phyloP scores from a whole-genome alignment of 2,113 vertebrate genomes.

The Gasterosteus nipponicus region DNA sequence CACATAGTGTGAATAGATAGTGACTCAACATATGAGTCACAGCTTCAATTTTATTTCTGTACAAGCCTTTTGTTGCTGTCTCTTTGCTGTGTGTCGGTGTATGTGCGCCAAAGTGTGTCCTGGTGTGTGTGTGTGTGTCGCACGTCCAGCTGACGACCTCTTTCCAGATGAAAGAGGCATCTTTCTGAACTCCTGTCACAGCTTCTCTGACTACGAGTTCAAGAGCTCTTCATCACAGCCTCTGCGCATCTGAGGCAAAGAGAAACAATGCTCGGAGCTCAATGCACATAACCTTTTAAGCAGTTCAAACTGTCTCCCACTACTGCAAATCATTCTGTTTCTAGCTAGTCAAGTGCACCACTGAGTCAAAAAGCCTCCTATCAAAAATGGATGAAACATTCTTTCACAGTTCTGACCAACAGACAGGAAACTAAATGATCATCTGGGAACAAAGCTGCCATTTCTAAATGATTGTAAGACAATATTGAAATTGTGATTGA shows the following conservation, averaged over 20 bases:
- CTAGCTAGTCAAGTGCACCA: constrained; percentile 61
- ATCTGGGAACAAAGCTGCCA: constrained; percentile 8
- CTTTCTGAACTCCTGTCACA: constrained; percentile 88
- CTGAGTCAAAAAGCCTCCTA: constrained; percentile 66
- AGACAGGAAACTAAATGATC: constrained; percentile 19
- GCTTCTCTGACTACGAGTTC: constrained; percentile 84
- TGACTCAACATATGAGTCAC: constrained; percentile 86
- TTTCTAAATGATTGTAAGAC: constrained; percentile 4
- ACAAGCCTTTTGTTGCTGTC: constrained; percentile 25
- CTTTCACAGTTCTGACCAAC: constrained; percentile 37
- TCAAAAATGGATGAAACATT: constrained; percentile 67
- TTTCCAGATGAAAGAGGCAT: constrained; percentile 74
- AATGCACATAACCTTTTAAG: constrained; percentile 81
- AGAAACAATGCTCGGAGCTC: constrained; percentile 76
- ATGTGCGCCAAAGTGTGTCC: constrained; percentile 21
- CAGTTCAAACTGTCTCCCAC: constrained; percentile 77
- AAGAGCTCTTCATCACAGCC: constrained; percentile 86
- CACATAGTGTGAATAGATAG: constrained; percentile 86
- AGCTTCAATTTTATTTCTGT: constrained; percentile 88
- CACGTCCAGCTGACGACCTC: constrained; percentile 44
- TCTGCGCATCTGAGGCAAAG: constrained; percentile 76
- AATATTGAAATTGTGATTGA: background rate
- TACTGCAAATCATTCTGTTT: constrained; percentile 67
- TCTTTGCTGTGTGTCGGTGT: constrained; percentile 19
- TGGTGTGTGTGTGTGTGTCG: constrained; percentile 27